phyloP scores from a whole-genome alignment of 2,888 invertebrate genomes.

The Temnothorax ravouxi region DNA sequence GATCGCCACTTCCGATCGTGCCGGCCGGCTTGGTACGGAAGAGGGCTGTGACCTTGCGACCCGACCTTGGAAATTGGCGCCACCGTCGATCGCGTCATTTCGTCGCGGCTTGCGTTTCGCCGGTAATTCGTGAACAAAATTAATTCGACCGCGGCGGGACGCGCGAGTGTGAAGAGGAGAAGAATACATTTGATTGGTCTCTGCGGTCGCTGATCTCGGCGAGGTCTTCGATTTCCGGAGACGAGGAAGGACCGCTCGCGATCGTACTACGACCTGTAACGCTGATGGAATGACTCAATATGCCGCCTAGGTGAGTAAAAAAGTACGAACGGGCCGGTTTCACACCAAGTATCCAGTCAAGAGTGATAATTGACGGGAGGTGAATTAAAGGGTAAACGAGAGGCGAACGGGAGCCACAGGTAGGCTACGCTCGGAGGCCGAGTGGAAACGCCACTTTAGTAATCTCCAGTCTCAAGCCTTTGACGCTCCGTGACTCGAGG shows the following conservation, averaged over 20 bases:
- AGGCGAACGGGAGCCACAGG: slow-evolving; percentile 68
- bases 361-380: slow-evolving; percentile 50
- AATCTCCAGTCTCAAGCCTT: slow-evolving; percentile 44
- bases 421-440: slow-evolving; percentile 56
- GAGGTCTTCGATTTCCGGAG: neutral
- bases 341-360: slow-evolving; percentile 35
- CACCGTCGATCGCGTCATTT: slow-evolving; percentile 72
- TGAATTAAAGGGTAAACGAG: slow-evolving; percentile 64
- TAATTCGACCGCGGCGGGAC: neutral
- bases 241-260: neutral
- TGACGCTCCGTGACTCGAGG: slow-evolving; percentile 25
- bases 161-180: neutral
- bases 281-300: slow-evolving; percentile 82
- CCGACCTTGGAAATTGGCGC: slow-evolving; percentile 81
- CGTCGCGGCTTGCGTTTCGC: neutral
- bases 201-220: neutral
- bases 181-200: neutral
- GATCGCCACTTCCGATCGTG: slow-evolving; percentile 52
- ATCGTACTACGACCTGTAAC: slow-evolving; percentile 57
- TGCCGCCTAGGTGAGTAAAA: slow-evolving; percentile 81
- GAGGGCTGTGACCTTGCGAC: slow-evolving; percentile 73
- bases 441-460: slow-evolving; percentile 40
- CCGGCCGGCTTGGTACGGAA: slow-evolving; percentile 63
- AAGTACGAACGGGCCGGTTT: slow-evolving; percentile 19
- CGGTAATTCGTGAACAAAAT: slow-evolving; percentile 4